A percentile compares a stretch with the other conserved stretches of the same genome.
phyloP scores from a whole-genome alignment of 23 tunicate genomes.

The Halocynthia aurantium region DNA sequence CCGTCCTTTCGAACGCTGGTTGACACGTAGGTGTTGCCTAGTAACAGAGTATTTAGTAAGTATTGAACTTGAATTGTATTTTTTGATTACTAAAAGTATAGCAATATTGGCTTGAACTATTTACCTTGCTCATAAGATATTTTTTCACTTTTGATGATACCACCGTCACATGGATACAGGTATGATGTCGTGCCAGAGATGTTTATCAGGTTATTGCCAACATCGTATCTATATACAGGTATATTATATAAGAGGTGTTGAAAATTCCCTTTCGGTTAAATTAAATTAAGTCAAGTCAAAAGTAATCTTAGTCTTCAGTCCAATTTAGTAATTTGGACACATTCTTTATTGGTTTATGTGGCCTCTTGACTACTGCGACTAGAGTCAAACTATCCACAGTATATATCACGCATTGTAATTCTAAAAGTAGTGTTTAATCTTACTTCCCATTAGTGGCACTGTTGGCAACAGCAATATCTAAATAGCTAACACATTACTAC shows the following conservation, averaged over 20 bases:
- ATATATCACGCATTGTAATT: too few species aligned
- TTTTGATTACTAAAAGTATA: neutral
- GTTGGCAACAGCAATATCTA: too few species aligned
- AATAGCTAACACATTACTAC: neutral
- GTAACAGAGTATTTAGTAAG: neutral
- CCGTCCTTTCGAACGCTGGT: slow-evolving; percentile 67
- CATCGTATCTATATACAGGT: slow-evolving; percentile 56
- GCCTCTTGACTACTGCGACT: too few species aligned
- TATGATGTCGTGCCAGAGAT: slow-evolving; percentile 40
- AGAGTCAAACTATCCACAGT: too few species aligned
- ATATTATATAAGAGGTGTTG: neutral
- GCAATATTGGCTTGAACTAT: neutral
- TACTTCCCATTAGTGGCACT: too few species aligned
- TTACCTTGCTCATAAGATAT: slow-evolving; percentile 61
- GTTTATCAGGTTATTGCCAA: slow-evolving; percentile 73
- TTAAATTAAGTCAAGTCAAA: too few species aligned
- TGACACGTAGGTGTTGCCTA: slow-evolving; percentile 50
- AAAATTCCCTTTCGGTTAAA: too few species aligned
- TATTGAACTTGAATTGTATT: neutral
- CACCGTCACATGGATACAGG: slow-evolving; percentile 87
- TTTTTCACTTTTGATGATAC: slow-evolving; percentile 65
- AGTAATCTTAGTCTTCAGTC: too few species aligned
- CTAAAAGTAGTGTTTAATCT: too few species aligned
- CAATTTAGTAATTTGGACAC: too few species aligned
- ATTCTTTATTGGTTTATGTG: too few species aligned